Base-by-base conservation (phyloP, 2,888 invertebrate genomes). In the Anoncus sp. region DNA sequence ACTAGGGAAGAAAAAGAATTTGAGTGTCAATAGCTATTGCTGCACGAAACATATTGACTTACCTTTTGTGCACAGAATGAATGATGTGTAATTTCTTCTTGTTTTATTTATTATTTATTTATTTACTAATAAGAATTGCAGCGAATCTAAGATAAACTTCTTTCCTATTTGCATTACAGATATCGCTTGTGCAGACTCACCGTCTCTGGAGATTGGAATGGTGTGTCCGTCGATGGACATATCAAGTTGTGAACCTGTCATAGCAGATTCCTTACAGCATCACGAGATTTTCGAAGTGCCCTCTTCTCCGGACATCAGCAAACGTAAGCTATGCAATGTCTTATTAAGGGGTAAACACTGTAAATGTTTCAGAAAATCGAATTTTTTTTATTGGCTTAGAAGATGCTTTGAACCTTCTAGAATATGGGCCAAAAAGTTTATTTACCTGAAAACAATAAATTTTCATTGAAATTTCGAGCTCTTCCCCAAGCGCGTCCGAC, bases 111-210 rank as follows among this genome's bases (percentile, higher is more conserved):
- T 51, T 51, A 51, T 51, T 51, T 51, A 51, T 47, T 47, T 47
- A n/a, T 51, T 24, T 51, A 24, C 22, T 51, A 10, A 24, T 24
- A 51, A 51, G 51, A 51, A 14, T 51, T 24, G 51, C 7, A 51
- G 51, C 14, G 51, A 51, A 51, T 51, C 22, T 22, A 51, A 51
- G 24, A 14, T 27, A 53, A 53, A 53, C 14, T 27, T 53, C 27
- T 53, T 53, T 31, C 24, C 53, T 53, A 5, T 53, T 53, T 53
- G 20, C 43, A 43, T 43, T 43, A 43, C 43, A 43, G 43, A 43
- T 43, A 43, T 43, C 43, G 43, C 43, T 43, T 43, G n/a, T 43
- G 43, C 6, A 51, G 51, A 51, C 14, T 51, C 51, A 51, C 14
- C n/a, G n/a, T 14, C 51, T 27, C 22, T 24, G 51, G 51, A 51